phyloP scores from a whole-genome alignment of 2,113 vertebrate species.

The Gymnarchus niloticus region DNA sequence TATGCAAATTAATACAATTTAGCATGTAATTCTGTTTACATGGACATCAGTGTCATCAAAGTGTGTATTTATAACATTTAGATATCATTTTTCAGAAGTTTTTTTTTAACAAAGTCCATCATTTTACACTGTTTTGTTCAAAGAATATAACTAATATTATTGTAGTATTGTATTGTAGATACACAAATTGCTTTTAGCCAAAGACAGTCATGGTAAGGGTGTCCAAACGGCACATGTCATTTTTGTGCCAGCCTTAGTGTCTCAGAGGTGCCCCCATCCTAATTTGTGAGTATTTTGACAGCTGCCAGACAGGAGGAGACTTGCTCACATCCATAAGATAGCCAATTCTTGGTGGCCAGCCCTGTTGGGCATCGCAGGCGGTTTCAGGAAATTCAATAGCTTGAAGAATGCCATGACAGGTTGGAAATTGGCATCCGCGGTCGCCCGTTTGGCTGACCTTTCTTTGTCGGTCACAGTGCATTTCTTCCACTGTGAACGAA shows the following conservation, averaged over 20 bases:
- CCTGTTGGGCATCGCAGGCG: too few species aligned
- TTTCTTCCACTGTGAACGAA: neutral
- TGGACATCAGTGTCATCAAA: neutral
- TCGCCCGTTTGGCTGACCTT: neutral
- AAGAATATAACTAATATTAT: neutral
- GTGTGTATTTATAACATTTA: neutral
- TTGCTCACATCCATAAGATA: neutral
- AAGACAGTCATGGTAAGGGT: neutral
- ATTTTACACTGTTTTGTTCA: neutral
- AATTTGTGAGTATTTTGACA: neutral
- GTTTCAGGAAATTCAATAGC: neutral
- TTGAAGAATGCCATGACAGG: neutral
- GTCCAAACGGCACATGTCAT: neutral
- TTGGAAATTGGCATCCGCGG: neutral
- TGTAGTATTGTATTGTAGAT: neutral
- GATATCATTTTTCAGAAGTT: neutral
- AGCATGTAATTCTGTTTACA: neutral
- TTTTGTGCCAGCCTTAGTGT: neutral
- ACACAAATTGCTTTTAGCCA: neutral
- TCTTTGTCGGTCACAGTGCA: neutral
- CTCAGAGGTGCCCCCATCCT: neutral
- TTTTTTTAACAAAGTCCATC: neutral
- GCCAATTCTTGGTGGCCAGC: neutral
- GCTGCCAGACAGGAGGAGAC: neutral
- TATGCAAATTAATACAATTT: too few species aligned